Evolutionary conservation across 2,113 vertebrate genomes (phyloP), one percentile per base, ranked within the genome.

Genomic region (Hypomesus transpacificus): DNA sequence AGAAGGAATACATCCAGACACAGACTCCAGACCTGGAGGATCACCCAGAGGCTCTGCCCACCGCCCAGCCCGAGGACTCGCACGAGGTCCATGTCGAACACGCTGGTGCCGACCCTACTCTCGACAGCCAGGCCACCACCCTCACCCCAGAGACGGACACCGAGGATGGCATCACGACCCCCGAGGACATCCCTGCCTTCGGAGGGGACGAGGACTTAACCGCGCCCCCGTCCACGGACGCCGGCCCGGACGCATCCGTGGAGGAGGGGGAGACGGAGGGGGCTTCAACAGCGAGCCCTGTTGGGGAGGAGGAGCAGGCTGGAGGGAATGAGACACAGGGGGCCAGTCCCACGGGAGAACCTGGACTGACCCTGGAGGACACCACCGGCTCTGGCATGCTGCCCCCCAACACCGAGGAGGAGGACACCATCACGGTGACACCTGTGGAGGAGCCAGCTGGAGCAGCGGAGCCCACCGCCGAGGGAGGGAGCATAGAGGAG

Each of bases 371-470:
- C 21, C n/a, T 13, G 39, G 21, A 63, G 3, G 69, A 63, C 22
- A 53, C 59, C 46, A 71, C 69, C 1, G 69, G 69, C 1, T 71
- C 69, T 14, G 69, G 69, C 21, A 71, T 71, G 57, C 31, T 21
- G 20, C 54, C 68, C 17, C 3, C 56, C 17, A 22, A 1, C 24
- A 0, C 14, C 14, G 62, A 64, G 63, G 63, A 65, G 9, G n/a
- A 14, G 63, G 18, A 17, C 13, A 20, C 31, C n/a, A 46, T 14
- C 2, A 50, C 31, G 3, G 39, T n/a, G 9, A 9, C 63, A 21
- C 13, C 18, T 22, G 63, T 51, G 17, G 39, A 17, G 16, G 17
- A 50, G 39, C 39, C 63, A 20, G 34, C 11, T 8, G 63, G 17
- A 22, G 3, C 18, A 21, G 34, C 13, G n/a, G 63, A n/a, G 14